Evolutionary conservation across 2,888 invertebrate genomes (phyloP).

Genomic region (Agrotis puta): DNA sequence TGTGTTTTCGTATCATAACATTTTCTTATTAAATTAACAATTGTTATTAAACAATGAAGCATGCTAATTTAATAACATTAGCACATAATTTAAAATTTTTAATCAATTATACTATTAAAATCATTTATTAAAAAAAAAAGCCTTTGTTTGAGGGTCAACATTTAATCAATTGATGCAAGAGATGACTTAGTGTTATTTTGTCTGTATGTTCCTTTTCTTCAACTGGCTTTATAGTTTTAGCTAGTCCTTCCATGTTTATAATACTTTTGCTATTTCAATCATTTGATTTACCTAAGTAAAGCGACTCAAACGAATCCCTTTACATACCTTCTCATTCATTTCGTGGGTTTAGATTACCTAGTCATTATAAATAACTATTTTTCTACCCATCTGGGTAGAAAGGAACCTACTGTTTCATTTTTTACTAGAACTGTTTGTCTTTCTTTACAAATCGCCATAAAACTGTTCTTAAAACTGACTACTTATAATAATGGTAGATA

Average conservation of each 20-base stretch:
- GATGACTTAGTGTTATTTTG: too few species aligned
- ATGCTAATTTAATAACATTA: slow-evolving; percentile 21
- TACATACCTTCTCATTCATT: too few species aligned
- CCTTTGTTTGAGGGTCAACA: slow-evolving; percentile 31
- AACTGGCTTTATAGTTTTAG: slow-evolving; percentile 20
- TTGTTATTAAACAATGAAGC: not conserved
- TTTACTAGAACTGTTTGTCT: not conserved
- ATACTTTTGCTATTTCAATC: slow-evolving; percentile 24
- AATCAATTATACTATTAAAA: not conserved
- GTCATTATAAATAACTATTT: too few species aligned
- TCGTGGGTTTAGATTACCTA: too few species aligned
- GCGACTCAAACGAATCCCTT: too few species aligned
- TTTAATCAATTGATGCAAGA: not conserved
- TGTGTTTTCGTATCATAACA: not conserved
- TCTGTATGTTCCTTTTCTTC: not conserved
- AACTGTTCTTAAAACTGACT: not conserved
- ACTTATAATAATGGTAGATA: not conserved
- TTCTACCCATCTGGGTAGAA: too few species aligned
- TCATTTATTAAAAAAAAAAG: slow-evolving; percentile 1
- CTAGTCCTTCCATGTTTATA: slow-evolving; percentile 20
- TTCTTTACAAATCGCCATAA: slow-evolving; percentile 3
- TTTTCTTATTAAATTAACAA: slow-evolving; percentile 9
- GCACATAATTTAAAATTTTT: not conserved
- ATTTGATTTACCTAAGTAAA: not conserved
- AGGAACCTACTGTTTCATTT: too few species aligned